These are phyloP conservation scores for Melanchra persicariae DNA, from an alignment of 2,888 invertebrate species.

Conservation along the genomic window DNA sequence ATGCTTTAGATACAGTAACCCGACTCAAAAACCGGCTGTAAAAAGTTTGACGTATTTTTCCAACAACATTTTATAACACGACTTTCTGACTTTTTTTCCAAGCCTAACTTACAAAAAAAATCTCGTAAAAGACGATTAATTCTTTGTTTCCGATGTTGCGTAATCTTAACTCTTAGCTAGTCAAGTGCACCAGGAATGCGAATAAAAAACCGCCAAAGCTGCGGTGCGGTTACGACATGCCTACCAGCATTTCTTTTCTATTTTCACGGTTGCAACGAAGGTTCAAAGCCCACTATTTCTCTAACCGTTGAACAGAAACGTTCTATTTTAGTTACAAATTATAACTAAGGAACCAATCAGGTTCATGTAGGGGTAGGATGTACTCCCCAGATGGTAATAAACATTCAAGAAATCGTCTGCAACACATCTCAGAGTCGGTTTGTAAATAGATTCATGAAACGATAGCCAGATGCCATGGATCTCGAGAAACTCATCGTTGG, in stretches of 20 bases:
- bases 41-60: conserved; percentile 30
- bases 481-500: conserved; percentile 62
- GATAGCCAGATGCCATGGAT: conserved; percentile 39
- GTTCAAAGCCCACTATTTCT: conserved; percentile 63
- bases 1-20: conserved; percentile 47
- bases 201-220: conserved; percentile 73
- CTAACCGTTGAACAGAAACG: conserved; percentile 45
- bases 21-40: conserved; percentile 9
- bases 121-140: conserved; percentile 18
- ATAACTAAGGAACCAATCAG: conserved; percentile 54
- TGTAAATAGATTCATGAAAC: conserved; percentile 44
- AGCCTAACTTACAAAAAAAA: conserved; percentile 5
- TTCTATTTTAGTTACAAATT: conserved; percentile 59
- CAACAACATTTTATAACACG: conserved; percentile 13
- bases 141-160: conserved; percentile 61
- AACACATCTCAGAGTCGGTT: conserved; percentile 21
- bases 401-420: conserved; percentile 40
- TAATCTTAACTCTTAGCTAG: conserved; percentile 56
- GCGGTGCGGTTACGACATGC: conserved; percentile 61
- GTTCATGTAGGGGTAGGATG: conserved; percentile 39
- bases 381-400: conserved; percentile 52
- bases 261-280: conserved; percentile 64
- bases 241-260: conserved; percentile 58
- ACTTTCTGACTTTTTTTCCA: conserved; percentile 19
- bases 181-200: conserved; percentile 71